Evolutionary conservation across 1,140 invertebrate species (phyloP), one percentile per base, ranked within the genome.

Genomic region (Proctacanthus coquilletti): DNA sequence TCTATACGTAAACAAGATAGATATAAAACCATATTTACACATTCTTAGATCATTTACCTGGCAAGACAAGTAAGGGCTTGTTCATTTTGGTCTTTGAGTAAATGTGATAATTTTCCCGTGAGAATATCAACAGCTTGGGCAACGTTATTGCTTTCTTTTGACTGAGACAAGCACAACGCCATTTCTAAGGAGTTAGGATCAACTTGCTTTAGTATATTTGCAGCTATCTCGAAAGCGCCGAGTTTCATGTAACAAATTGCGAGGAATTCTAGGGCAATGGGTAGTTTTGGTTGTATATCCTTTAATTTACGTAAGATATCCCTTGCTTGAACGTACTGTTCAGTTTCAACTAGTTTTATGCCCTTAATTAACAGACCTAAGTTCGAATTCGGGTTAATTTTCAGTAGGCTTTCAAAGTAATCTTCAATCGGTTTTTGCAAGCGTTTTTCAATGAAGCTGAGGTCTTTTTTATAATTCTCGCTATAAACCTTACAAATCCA

Each of bases 401-500:
- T 44, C 11, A 66, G 46, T 11, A 75, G 48, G 39, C 49, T 47
- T 21, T 65, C 53, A 39, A 56, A 64, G 44, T 64, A 72, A 20
- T 45, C 23, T 36, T 56, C 58, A 27, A 79, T 68, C 8, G 49
- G 42, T 5, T 33, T 10, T 17, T 38, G 34, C 5, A 54, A n/a
- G 5, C n/a, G 15, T 11, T 40, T 19, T 43, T 13, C 1, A 36
- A 14, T 60, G 46, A 47, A 59, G 47, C 32, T 59, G 31, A n/a
- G n/a, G 38, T 65, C 47, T 14, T 45, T 42, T 20, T 57, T 39
- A 15, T 65, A 48, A 20, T 68, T 52, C 44, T 77, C 65, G 21
- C 62, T 65, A 47, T 70, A 76, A 1, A 65, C 53, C 51, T 66
- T 64, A 47, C 74, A 76, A 40, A 76, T 67, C 68, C 72, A 75